Evolutionary conservation across 2,113 vertebrate genomes (phyloP).

Genomic region (Salvelinus sp.): DNA sequence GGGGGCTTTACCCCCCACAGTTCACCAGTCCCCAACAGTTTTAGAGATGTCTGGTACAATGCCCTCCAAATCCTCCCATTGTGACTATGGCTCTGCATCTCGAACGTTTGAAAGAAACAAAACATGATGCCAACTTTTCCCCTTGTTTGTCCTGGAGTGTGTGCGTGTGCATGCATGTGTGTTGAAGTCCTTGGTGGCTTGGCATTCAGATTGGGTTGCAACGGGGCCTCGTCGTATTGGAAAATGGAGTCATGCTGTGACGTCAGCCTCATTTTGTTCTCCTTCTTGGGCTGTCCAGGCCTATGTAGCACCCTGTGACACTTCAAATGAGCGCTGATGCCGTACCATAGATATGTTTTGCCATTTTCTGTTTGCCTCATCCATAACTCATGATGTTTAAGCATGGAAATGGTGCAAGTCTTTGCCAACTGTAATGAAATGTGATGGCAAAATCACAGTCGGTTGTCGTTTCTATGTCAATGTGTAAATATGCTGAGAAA

Average conservation of each 20-base stretch:
- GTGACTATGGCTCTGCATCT: slow-evolving; percentile 53
- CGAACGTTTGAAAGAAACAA: slow-evolving; percentile 61
- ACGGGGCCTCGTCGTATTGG: slow-evolving; percentile 47
- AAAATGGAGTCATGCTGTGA: slow-evolving; percentile 63
- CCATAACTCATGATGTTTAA: slow-evolving; percentile 70
- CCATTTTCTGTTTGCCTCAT: slow-evolving; percentile 71
- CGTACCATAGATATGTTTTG: slow-evolving; percentile 62
- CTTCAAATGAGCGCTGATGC: slow-evolving; percentile 63
- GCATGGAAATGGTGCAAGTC: slow-evolving; percentile 61
- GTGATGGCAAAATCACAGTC: slow-evolving; percentile 63
- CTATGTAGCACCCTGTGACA: slow-evolving; percentile 55
- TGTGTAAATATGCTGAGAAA: slow-evolving; percentile 46
- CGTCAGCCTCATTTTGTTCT: slow-evolving; percentile 60
- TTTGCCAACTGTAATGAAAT: slow-evolving; percentile 68
- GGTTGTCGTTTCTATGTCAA: slow-evolving; percentile 54
- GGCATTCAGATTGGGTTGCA: slow-evolving; percentile 51
- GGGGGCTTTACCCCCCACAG: slow-evolving; percentile 38
- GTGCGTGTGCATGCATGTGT: slow-evolving; percentile 14
- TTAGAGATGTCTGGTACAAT: slow-evolving; percentile 56
- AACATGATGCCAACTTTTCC: slow-evolving; percentile 62
- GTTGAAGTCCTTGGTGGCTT: slow-evolving; percentile 39
- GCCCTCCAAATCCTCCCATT: slow-evolving; percentile 65
- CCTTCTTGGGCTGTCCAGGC: slow-evolving; percentile 51
- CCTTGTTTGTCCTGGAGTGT: slow-evolving; percentile 17
- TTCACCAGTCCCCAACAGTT: slow-evolving; percentile 26